Percentiles rank a stretch among this genome's conserved stretches.
Evolutionary conservation across 2,888 invertebrate species (phyloP).

Genomic region (Lingula anatina): DNA sequence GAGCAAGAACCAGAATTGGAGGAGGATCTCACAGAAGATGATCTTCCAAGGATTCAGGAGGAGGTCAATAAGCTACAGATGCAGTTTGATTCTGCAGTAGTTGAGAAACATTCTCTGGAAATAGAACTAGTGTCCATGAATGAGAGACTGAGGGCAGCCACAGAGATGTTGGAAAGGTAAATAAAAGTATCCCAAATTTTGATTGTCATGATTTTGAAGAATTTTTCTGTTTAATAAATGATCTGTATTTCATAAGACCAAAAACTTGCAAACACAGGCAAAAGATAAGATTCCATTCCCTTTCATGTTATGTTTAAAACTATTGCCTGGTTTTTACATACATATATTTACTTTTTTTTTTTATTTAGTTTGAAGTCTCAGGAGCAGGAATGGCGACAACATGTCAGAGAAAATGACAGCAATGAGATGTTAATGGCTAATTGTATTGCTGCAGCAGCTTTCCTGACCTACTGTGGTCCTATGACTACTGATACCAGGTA

Average conservation of each 20-base stretch:
- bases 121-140: slow-evolving; percentile 49
- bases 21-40: slow-evolving; percentile 40
- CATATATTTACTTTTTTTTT: no score
- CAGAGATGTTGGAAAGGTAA: slow-evolving; percentile 43
- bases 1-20: no score
- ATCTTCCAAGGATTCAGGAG: slow-evolving; percentile 40
- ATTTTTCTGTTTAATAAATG: no score
- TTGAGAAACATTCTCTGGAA: slow-evolving; percentile 48
- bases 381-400: slow-evolving; percentile 40
- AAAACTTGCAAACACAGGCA: no score
- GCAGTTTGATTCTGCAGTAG: slow-evolving; percentile 46
- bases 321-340: no score
- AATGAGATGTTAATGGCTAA: slow-evolving; percentile 46
- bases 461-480: slow-evolving; percentile 47
- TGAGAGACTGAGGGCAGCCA: slow-evolving; percentile 46
- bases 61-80: slow-evolving; percentile 42
- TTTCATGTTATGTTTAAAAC: no score
- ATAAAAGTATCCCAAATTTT: no score
- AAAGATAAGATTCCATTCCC: no score
- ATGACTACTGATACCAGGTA: slow-evolving; percentile 45
- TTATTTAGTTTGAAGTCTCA: slow-evolving; percentile 47
- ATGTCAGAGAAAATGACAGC: slow-evolving; percentile 43
- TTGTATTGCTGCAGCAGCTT: slow-evolving; percentile 48
- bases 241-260: no score
- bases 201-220: no score